These are phyloP conservation scores for Mola mola DNA, from an alignment of 2,113 vertebrate species.

Conservation along the genomic window DNA sequence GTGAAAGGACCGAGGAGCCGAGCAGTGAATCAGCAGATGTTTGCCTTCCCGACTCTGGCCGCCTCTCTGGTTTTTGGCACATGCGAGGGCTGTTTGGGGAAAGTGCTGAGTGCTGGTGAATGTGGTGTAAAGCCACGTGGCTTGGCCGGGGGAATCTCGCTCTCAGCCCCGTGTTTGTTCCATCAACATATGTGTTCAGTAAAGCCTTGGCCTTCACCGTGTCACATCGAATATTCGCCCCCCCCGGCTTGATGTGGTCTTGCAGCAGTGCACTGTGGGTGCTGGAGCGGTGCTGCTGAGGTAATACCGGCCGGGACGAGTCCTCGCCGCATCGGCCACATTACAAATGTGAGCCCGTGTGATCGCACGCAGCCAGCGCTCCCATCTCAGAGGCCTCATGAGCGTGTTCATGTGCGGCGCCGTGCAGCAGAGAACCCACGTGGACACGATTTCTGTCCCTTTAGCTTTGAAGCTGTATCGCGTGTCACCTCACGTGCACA, in stretches of 20 bases:
- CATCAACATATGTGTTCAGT: conserved; percentile 73
- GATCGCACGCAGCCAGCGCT: conserved; percentile 24
- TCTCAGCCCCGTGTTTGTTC: conserved; percentile 62
- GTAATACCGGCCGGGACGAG: conserved; percentile 57
- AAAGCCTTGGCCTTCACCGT: conserved; percentile 53
- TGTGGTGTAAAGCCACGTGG: conserved; percentile 68
- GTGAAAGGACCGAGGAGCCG: conserved; percentile 12
- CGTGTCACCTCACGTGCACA: conserved; percentile 31
- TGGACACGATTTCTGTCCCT: conserved; percentile 50
- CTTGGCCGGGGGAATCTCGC: conserved; percentile 55
- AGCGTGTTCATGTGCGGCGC: conserved; percentile 18
- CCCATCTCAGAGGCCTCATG: conserved; percentile 26
- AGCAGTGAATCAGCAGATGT: conserved; percentile 17
- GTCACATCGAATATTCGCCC: conserved; percentile 36
- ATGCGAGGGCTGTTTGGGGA: conserved; percentile 37
- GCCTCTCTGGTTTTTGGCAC: conserved; percentile 50
- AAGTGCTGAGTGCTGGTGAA: conserved; percentile 76
- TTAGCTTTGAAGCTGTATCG: conserved; percentile 28
- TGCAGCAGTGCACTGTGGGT: conserved; percentile 56
- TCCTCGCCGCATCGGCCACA: conserved; percentile 60
- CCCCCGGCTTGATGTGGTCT: conserved; percentile 70
- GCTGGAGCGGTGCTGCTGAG: conserved; percentile 58
- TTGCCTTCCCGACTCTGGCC: conserved; percentile 50
- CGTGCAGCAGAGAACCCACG: conserved; percentile 28
- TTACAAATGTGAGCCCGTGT: conserved; percentile 58